Percentiles rank a stretch among this genome's conserved stretches.
Conservation (phyloP, 2,888 invertebrate genomes). For the Drosophila yooni region DNA sequence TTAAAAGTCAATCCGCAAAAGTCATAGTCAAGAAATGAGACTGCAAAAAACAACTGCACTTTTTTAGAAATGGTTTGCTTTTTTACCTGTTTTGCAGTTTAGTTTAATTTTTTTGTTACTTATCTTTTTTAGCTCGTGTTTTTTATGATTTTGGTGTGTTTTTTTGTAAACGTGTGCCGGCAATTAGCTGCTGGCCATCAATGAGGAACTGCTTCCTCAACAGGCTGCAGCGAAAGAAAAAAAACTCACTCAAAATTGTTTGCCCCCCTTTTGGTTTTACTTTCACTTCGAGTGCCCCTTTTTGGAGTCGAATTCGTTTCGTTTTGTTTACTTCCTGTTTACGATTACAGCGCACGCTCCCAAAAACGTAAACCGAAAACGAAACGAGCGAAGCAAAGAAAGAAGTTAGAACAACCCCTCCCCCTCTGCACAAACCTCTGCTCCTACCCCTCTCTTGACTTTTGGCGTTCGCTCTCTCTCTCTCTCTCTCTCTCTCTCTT, state of each 20-base stretch:
- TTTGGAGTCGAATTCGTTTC: constrained; percentile 23
- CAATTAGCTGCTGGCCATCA: constrained; percentile 70
- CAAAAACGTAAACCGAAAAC: constrained; percentile 14
- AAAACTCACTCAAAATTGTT: constrained; percentile 48
- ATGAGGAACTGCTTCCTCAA: constrained; percentile 36
- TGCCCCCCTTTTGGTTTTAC: constrained; percentile 43
- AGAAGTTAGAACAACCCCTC: neutral
- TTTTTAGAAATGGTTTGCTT: constrained; percentile 61
- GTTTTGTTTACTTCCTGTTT: constrained; percentile 73
- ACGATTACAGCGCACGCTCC: constrained; percentile 73
- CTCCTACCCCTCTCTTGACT: constrained; percentile 57
- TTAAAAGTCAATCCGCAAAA: constrained; percentile 82
- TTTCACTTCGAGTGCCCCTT: constrained; percentile 56
- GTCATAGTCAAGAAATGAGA: constrained; percentile 41
- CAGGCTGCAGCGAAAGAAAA: constrained; percentile 33
- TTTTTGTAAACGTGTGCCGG: constrained; percentile 71
- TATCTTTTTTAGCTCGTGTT: constrained; percentile 21
- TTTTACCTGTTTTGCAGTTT: constrained; percentile 24
- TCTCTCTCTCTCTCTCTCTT: constrained; percentile 29
- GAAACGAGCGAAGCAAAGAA: neutral
- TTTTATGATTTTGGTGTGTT: constrained; percentile 42
- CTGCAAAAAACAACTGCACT: constrained; percentile 17
- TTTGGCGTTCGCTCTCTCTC: constrained; percentile 63
- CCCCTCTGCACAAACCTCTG: constrained; percentile 2
- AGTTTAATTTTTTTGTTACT: constrained; percentile 7